Evolutionary conservation across 2,888 invertebrate species (phyloP), one percentile per base, ranked within the genome.

Genomic region (Gordius sp.): DNA sequence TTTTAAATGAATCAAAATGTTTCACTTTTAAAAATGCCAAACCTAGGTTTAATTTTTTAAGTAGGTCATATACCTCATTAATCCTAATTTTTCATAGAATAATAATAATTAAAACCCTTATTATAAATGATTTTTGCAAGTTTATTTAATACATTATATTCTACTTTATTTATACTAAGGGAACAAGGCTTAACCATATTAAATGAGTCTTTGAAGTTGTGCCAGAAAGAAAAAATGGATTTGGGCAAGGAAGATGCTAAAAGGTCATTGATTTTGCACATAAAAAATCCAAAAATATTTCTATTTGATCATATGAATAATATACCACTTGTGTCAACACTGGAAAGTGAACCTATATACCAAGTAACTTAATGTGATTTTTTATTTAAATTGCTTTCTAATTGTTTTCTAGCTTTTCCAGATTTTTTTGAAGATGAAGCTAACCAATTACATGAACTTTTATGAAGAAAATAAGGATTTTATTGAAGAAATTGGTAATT

Each of bases 401-500:
- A 18, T n/a, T 47, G 4, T 47, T n/a, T n/a, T 47, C 13, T 47
- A 47, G 47, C 20, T 47, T 4, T 47, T 47, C 47, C 8, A 47
- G 4, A n/a, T 47, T 18, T 47, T 47, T 20, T 20, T 47, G 47
- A 47, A 47, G 23, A 4, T 4, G 4, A 47, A 47, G 47, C 23
- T 47, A 23, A 4, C 47, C 13, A 23, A 47, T n/a, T 47, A 47
- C 20, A 20, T n/a, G 16, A 47, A 47, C 8, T 47, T 47, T 20
- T 47, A 47, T 47, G 47, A 8, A 4, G 47, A 47, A n/a, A 47
- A 47, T 47, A 47, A 20, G 20, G 4, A 8, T 18, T 47, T n/a
- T 20, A n/a, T 47, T n/a, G 47, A 47, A 20, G 47, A 47, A n/a
- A 8, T n/a, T 47, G 47, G 47, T 47, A 47, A n/a, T 33, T 33